Base-by-base conservation (phyloP, 2,888 invertebrate genomes). In the Orthosia cruda region DNA sequence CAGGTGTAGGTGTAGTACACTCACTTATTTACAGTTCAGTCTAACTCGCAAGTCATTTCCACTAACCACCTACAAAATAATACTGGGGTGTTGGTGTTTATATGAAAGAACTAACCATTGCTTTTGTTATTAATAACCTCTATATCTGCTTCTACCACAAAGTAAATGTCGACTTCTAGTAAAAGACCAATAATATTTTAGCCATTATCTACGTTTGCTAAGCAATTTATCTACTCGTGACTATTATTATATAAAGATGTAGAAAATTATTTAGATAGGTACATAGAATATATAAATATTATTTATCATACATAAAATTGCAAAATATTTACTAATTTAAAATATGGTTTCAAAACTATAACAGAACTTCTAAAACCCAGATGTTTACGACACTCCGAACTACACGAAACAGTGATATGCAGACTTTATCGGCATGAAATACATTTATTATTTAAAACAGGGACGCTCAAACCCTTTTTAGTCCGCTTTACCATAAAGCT, bases 371-470 rank as follows among this genome's bases (percentile, higher is more conserved):
- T 40, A 52, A 66, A 81, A 55, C 23, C 18, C 12, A 11, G 18
- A 74, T 54, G 61, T 77, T 68, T 68, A 62, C 18, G 40, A 13
- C 40, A 16, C 18, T 47, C 18, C 7, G 15, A 55, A 80, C 61
- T 80, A 68, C 23, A n/a, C 16, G 49, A 68, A 57, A 65, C 77
- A 55, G 67, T 68, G 62, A 76, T 45, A 54, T 69, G 26, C 40
- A 20, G 47, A 50, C 69, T 47, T 64, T 55, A 40, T 52, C 65
- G 68, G 82, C 65, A 63, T 73, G 62, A 74, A 78, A 74, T 67
- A 69, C 59, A 85, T 85, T 82, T 82, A 87, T 78, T 85, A 87
- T 87, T 87, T 78, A 71, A n/a, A n/a, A 67, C 54, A 70, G 52
- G 69, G 71, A 63, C 59, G 62, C 75, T 55, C 55, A 69, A 75